Evolutionary conservation across 2,113 vertebrate genomes (phyloP).

Genomic region (Alaudala cheleensis): DNA sequence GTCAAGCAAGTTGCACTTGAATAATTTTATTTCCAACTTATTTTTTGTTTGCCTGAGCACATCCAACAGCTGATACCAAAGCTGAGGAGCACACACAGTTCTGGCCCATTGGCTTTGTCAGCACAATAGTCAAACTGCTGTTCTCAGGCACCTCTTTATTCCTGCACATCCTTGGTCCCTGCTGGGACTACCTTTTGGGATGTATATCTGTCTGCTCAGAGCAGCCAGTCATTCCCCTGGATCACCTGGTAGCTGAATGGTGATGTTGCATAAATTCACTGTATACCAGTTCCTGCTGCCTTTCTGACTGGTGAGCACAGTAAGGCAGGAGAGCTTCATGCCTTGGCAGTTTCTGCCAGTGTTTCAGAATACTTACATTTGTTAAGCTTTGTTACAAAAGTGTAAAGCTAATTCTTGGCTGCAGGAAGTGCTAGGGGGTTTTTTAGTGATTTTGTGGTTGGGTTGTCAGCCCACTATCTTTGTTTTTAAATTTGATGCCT

Average conservation of each 20-base stretch:
- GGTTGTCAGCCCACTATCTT: not conserved
- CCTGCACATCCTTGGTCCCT: not conserved
- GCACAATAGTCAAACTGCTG: accelerated
- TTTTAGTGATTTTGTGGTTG: not conserved
- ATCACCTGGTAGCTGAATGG: not conserved
- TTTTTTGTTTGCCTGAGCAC: not conserved
- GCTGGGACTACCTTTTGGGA: not conserved
- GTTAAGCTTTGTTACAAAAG: not conserved
- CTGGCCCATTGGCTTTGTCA: not conserved
- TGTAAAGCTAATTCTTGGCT: not conserved
- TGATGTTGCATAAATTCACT: not conserved
- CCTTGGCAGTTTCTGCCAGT: not conserved
- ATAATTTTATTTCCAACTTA: not conserved
- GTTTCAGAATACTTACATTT: not conserved
- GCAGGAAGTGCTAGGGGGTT: not conserved
- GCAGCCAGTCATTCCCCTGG: accelerated
- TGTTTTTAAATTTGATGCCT: not conserved
- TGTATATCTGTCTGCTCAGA: not conserved
- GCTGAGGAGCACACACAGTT: not conserved
- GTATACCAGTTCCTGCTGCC: accelerated
- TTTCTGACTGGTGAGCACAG: not conserved
- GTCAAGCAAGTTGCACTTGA: not conserved
- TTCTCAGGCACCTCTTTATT: not conserved
- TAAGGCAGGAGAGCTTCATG: not conserved
- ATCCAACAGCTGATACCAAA: not conserved